A percentile compares a stretch with the other conserved stretches of the same genome.
Evolutionary conservation across 2,113 vertebrate species (phyloP).

Genomic region (Amphiprion percula): DNA sequence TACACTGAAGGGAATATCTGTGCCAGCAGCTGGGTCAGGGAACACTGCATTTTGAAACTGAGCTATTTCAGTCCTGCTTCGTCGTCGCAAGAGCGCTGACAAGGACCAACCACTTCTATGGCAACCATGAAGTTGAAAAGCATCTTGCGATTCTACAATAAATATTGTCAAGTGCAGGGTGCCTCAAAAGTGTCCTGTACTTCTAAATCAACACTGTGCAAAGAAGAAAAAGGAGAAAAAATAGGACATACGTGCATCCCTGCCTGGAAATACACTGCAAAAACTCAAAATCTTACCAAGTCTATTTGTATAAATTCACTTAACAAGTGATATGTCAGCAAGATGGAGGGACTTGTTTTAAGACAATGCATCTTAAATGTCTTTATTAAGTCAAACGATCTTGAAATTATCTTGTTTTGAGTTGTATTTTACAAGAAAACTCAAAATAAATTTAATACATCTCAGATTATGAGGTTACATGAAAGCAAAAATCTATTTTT

Average conservation of each 20-base stretch:
- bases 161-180: background rate
- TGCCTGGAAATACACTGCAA: slow-evolving; percentile 37
- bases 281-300: too few species aligned
- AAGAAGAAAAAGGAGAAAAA: background rate
- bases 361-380: too few species aligned
- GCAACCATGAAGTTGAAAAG: background rate
- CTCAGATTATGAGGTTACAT: too few species aligned
- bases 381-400: too few species aligned
- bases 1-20: slow-evolving; percentile 46
- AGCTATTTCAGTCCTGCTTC: slow-evolving; percentile 46
- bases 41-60: slow-evolving; percentile 49
- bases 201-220: background rate
- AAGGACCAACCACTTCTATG: slow-evolving; percentile 1
- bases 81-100: background rate
- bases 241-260: slow-evolving; percentile 26
- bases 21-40: slow-evolving; percentile 63
- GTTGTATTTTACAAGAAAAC: too few species aligned
- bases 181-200: background rate
- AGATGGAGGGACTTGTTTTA: too few species aligned
- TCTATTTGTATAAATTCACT: too few species aligned
- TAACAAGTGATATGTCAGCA: too few species aligned
- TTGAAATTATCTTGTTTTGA: too few species aligned
- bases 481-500: too few species aligned
- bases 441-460: too few species aligned
- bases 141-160: background rate